These are phyloP conservation scores for Sussaba pulchella DNA, from an alignment of 2,888 invertebrate species.

Conservation along the genomic window DNA sequence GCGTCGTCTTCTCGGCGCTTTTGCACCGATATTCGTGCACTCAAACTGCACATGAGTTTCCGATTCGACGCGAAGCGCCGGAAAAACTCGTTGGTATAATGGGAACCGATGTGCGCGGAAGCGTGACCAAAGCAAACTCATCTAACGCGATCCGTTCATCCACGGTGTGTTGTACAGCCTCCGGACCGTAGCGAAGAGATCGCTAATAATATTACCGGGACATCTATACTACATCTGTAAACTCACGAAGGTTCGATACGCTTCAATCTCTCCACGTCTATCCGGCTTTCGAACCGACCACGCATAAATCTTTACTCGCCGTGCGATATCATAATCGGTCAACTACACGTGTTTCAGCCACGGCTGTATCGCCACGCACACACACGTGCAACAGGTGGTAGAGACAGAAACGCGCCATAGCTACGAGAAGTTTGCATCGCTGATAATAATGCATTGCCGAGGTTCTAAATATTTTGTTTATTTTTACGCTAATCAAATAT, in stretches of 20 bases:
- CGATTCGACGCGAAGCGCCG: slow-evolving; percentile 32
- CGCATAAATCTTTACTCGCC: slow-evolving; percentile 51
- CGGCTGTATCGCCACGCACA: slow-evolving; percentile 12
- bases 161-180: too few relatives aligned
- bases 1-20: too few relatives aligned
- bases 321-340: slow-evolving; percentile 47
- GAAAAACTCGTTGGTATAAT: slow-evolving; percentile 10
- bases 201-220: slow-evolving; percentile 54
- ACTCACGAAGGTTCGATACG: slow-evolving; percentile 2
- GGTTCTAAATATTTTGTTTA: too few relatives aligned
- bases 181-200: slow-evolving; percentile 8
- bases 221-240: not conserved
- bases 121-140: slow-evolving; percentile 60
- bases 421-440: slow-evolving; percentile 25
- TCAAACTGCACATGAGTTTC: not conserved
- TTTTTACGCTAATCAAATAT: too few relatives aligned
- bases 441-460: too few relatives aligned
- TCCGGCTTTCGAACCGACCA: slow-evolving; percentile 21
- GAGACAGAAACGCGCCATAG: slow-evolving; percentile 11
- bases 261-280: too few relatives aligned
- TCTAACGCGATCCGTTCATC: too few relatives aligned
- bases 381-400: slow-evolving; percentile 40
- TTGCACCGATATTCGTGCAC: too few relatives aligned
- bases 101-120: slow-evolving; percentile 52
- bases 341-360: slow-evolving; percentile 47